Percentiles rank a stretch among this genome's conserved stretches.
These are phyloP conservation scores for Lissocephala sabroskyi DNA, from an alignment of 2,888 invertebrate species.

Conservation along the genomic window DNA sequence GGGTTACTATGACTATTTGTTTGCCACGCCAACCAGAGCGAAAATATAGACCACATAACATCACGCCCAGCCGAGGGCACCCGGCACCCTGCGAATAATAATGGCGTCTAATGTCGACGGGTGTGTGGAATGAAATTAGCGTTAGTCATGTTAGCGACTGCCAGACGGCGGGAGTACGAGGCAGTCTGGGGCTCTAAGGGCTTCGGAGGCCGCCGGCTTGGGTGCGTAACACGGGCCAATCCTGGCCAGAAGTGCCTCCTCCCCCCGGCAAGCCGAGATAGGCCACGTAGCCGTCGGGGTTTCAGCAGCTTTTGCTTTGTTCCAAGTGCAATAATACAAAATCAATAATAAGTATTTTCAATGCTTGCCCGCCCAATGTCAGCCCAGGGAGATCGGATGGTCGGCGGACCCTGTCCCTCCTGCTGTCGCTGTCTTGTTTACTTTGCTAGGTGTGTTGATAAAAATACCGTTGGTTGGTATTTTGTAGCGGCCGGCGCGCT, in stretches of 20 bases:
- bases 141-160: conserved; percentile 13
- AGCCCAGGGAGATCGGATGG: conserved; percentile 5
- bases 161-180: too few species aligned
- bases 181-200: too few species aligned
- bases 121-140: conserved; percentile 24
- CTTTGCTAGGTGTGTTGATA: conserved; percentile 26
- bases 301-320: neutral
- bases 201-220: too few species aligned
- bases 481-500: conserved; percentile 23
- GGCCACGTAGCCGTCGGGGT: too few species aligned
- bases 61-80: neutral
- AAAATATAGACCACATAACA: neutral
- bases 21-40: conserved; percentile 15
- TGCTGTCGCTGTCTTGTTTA: too few species aligned
- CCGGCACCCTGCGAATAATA: conserved; percentile 14
- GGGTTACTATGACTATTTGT: conserved; percentile 59
- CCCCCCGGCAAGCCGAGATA: neutral
- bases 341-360: conserved; percentile 41
- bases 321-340: conserved; percentile 30
- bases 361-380: neutral
- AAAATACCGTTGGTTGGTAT: conserved; percentile 60
- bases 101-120: conserved; percentile 1
- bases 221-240: too few species aligned
- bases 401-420: conserved; percentile 19
- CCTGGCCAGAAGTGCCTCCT: neutral